Evolutionary conservation across 2,113 vertebrate genomes (phyloP).

Genomic region (Hippopotamus amphibius): DNA sequence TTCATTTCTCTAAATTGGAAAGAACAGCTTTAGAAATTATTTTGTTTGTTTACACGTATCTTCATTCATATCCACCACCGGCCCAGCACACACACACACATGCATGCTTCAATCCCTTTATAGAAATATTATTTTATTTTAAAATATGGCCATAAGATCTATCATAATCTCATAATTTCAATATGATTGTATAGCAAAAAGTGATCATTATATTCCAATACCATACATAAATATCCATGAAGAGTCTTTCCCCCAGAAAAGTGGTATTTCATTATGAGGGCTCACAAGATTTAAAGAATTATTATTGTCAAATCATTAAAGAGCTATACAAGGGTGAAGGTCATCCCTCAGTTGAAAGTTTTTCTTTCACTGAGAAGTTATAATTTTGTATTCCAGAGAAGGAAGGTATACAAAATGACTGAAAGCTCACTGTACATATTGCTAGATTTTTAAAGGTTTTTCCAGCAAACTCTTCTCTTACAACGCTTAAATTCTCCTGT

Average conservation of each 20-base stretch:
- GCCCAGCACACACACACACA: background rate
- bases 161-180: constrained; percentile 26
- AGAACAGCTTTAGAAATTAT: constrained; percentile 44
- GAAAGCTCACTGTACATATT: constrained; percentile 38
- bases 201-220: background rate
- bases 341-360: constrained; percentile 28
- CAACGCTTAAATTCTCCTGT: constrained; percentile 1
- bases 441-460: background rate
- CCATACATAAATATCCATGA: background rate
- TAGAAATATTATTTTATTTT: constrained; percentile 24
- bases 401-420: background rate
- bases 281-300: background rate
- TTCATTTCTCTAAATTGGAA: constrained; percentile 11
- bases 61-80: background rate
- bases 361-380: constrained; percentile 33
- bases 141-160: background rate
- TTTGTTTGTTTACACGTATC: background rate
- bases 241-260: background rate
- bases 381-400: constrained; percentile 47
- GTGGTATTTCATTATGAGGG: background rate
- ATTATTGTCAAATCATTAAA: constrained; percentile 66
- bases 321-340: background rate
- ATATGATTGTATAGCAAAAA: background rate
- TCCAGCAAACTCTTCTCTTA: constrained; percentile 47
- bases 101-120: background rate